Base-by-base conservation (phyloP, 2,888 invertebrate genomes). In the Macrosoma leucophasiata region DNA sequence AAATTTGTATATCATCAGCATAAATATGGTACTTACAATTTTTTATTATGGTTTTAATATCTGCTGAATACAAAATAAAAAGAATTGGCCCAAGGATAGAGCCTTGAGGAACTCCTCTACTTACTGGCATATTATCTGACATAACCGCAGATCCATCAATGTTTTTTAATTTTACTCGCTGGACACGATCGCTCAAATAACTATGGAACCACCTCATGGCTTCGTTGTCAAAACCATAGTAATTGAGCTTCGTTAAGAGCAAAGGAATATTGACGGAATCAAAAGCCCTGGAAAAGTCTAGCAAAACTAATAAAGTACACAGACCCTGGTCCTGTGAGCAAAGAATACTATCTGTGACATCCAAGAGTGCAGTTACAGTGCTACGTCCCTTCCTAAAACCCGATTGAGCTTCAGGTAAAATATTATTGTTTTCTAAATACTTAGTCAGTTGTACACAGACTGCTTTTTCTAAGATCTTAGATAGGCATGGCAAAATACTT, bases 361-460 rank as follows among this genome's bases (percentile, higher is more conserved):
- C 15, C 2, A 14, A 3, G 8, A 29, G 9, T 8, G 29, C 29
- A 12, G 29, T 22, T 5, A 12, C 2, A 3, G 29, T 29, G 13
- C 29, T 10, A 2, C 18, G 11, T n/a, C 22, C 12, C 13, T 29
- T 6, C 11, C 22, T 11, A 12, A 22, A 29, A 8, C 48, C n/a
- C n/a, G n/a, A n/a, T n/a, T n/a, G n/a, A n/a, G n/a, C n/a, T n/a
- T n/a, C n/a, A n/a, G n/a, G n/a, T n/a, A n/a, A n/a, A n/a, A n/a
- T n/a, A n/a, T n/a, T n/a, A n/a, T n/a, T n/a, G n/a, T n/a, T n/a
- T n/a, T n/a, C n/a, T n/a, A n/a, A n/a, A n/a, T n/a, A n/a, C n/a
- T n/a, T n/a, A n/a, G n/a, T n/a, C n/a, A n/a, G n/a, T n/a, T n/a
- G n/a, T n/a, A n/a, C n/a, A n/a, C n/a, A n/a, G n/a, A n/a, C n/a